Base-by-base conservation (phyloP, 2,797 vertebrate genomes). In the Diplodus puntazzo region DNA sequence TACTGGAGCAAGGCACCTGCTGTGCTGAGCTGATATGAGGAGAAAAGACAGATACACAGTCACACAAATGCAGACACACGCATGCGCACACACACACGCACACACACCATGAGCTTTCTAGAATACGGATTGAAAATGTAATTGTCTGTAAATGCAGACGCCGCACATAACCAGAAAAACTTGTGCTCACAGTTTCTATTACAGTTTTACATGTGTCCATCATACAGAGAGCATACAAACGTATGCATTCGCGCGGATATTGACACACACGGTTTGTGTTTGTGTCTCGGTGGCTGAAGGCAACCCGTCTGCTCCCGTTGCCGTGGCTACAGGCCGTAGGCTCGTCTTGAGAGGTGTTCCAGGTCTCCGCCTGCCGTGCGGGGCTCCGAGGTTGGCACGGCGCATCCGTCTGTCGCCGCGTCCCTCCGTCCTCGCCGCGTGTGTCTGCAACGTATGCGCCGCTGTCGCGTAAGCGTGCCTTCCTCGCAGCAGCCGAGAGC, bases 1-100 rank as follows among this genome's bases (percentile, higher is more conserved):
- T 88, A 82, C 84, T 88, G 88, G 87, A 92, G 92, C 92, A 87
- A 81, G 75, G 83, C 88, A 85, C 91, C 92, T 92, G 89, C 93
- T 93, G 93, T 85, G 88, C 87, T 65, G 86, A 91, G 93, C 91
- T 91, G 93, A 94, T 93, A 92, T 81, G 91, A 87, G 81, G 68
- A 71, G 75, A 87, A 77, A 34, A 83, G 64, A 81, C 73, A 61
- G 45, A 79, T 52, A 80, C 77, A 70, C 72, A 79, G 64, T 55
- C 45, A 3, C 42, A 63, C 61, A 77, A 58, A 75, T 20, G 16
- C 59, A 71, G 14, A 75, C 71, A 57, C 65, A 79, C 12, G 73
- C 71, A 60, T 62, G 77, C 67, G 50, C 21, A 57, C 12, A 75
- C 71, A 60, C 65, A 79, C 67, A 54, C 21, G 53, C 54, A 62